These are phyloP conservation scores for Drosophila orosa DNA, from an alignment of 1,140 invertebrate species.

Conservation along the genomic window DNA sequence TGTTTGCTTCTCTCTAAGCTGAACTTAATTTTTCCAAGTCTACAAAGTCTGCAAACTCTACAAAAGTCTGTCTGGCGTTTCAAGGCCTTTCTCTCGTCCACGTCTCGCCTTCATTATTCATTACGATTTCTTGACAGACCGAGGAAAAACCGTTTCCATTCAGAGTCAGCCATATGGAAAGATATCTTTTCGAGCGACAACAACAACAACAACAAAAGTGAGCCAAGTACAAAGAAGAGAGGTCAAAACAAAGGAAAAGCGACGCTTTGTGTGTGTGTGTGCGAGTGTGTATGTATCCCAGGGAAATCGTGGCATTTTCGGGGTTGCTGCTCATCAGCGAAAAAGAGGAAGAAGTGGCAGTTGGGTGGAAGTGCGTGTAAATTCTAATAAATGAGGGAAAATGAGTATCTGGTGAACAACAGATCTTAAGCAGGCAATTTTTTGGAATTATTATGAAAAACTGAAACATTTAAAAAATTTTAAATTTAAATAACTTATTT, in stretches of 20 bases:
- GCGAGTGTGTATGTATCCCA: slow-evolving; percentile 35
- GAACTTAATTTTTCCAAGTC: not conserved
- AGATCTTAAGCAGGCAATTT: not conserved
- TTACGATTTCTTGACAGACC: slow-evolving; percentile 63
- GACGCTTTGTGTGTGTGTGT: slow-evolving; percentile 27
- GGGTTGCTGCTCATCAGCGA: slow-evolving; percentile 18
- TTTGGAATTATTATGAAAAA: not conserved
- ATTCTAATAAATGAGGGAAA: no score
- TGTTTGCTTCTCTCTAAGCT: slow-evolving; percentile 2
- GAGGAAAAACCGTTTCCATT: slow-evolving; percentile 58
- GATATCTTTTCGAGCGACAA: slow-evolving; percentile 63
- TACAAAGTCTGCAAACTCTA: slow-evolving; percentile 13
- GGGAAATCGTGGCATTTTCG: slow-evolving; percentile 30
- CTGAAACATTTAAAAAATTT: not conserved
- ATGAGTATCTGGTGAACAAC: not conserved
- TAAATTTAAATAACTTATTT: no score
- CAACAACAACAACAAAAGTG: slow-evolving; percentile 34
- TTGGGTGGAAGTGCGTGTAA: slow-evolving; percentile 1
- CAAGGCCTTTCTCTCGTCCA: slow-evolving; percentile 6
- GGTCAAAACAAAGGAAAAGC: slow-evolving; percentile 61
- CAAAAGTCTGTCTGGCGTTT: slow-evolving; percentile 3
- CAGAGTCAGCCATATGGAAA: slow-evolving; percentile 79
- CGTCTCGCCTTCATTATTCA: slow-evolving; percentile 61
- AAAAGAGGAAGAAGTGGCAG: slow-evolving; percentile 6
- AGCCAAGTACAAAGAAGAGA: slow-evolving; percentile 43